Percentiles rank a stretch among this genome's conserved stretches.
Evolutionary conservation across 2,113 vertebrate genomes (phyloP).

Genomic region (Hucho hucho): DNA sequence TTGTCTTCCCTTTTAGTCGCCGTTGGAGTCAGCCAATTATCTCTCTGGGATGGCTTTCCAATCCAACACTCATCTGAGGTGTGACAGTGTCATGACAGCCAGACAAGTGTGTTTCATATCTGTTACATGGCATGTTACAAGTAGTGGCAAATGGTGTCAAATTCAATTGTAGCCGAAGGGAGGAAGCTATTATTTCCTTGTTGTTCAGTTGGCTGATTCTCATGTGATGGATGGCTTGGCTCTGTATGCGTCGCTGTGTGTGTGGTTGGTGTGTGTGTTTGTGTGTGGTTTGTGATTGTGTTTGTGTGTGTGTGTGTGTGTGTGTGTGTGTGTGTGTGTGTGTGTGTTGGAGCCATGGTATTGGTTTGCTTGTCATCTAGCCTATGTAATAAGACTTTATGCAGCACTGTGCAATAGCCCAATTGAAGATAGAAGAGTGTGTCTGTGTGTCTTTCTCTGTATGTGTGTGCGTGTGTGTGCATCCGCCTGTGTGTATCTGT

Average conservation of each 20-base stretch:
- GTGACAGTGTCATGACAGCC: constrained; percentile 6
- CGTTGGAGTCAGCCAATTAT: constrained; percentile 1
- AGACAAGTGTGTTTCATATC: background rate
- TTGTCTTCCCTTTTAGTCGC: background rate
- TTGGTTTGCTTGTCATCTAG: background rate
- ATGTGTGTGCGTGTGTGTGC: constrained; percentile 17
- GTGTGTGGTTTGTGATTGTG: background rate
- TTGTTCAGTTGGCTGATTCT: background rate
- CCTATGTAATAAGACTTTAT: too few species aligned
- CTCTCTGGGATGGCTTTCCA: background rate
- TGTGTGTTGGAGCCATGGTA: background rate
- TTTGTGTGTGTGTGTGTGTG: background rate
- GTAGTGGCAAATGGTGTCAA: constrained; percentile 2
- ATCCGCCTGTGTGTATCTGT: background rate
- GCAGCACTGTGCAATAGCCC: too few species aligned
- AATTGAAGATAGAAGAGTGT: background rate
- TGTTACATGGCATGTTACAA: background rate
- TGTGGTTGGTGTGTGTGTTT: background rate
- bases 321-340: background rate
- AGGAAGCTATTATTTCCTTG: background rate
- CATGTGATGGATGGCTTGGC: background rate
- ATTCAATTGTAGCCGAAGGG: background rate
- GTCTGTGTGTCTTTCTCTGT: background rate
- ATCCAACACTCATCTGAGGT: constrained; percentile 10
- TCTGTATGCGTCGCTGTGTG: background rate